A percentile compares a stretch with the other conserved stretches of the same genome.
phyloP scores from a whole-genome alignment of 2,797 vertebrate species.

The Ciconia nigra region DNA sequence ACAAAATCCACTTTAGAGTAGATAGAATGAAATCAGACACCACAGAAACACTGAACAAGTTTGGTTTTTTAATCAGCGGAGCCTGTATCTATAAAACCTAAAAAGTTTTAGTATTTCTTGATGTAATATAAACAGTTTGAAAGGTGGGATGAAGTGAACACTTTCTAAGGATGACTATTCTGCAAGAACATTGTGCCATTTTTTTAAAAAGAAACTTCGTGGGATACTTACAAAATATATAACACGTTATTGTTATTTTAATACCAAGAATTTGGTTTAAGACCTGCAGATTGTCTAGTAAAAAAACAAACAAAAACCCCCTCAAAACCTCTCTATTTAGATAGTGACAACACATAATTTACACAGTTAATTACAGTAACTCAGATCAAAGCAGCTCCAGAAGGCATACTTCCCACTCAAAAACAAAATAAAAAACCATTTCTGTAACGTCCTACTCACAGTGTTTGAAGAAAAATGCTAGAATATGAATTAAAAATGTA shows the following conservation, averaged over 20 bases:
- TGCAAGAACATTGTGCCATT: background rate
- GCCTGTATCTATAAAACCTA: background rate
- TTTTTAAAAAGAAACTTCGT: conserved; percentile 7
- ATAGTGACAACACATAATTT: conserved; percentile 10
- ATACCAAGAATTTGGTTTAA: background rate
- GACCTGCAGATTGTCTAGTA: background rate
- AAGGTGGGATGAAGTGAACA: background rate
- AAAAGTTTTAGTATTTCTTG: background rate
- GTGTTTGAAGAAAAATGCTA: conserved; percentile 39
- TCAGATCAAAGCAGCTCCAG: conserved; percentile 20
- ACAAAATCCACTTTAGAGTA: background rate
- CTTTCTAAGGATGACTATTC: background rate
- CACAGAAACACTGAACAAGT: background rate
- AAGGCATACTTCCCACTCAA: conserved; percentile 22
- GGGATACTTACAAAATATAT: background rate
- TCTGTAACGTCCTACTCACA: background rate
- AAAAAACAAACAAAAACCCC: background rate
- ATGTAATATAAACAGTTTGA: background rate
- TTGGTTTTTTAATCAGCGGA: background rate
- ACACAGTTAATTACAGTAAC: conserved; percentile 48
- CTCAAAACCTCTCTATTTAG: background rate
- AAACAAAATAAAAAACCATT: background rate
- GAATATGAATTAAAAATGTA: conserved; percentile 70
- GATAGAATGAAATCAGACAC: background rate
- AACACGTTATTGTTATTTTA: background rate